Conservation (phyloP, 2,888 invertebrate species). For the Nymphalis urticae region DNA sequence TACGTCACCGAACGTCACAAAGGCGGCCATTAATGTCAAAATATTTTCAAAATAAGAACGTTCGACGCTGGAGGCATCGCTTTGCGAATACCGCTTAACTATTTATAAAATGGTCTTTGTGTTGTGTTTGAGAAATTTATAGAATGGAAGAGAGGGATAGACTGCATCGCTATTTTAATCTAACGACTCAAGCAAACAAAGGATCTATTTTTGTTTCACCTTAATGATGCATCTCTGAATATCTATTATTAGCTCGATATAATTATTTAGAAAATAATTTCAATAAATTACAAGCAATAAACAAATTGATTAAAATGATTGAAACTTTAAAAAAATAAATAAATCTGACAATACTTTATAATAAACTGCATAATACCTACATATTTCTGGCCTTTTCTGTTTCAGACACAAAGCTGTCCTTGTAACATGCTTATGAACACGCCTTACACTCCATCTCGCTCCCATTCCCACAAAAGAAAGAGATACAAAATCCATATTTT, state of each 20-base stretch:
- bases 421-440: not conserved
- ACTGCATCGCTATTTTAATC: not conserved
- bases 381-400: not conserved
- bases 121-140: slow-evolving; percentile 7
- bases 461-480: slow-evolving; percentile 18
- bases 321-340: not conserved
- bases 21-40: slow-evolving; percentile 76
- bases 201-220: too few species aligned
- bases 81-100: slow-evolving; percentile 59
- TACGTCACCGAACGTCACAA: slow-evolving; percentile 64
- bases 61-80: slow-evolving; percentile 61
- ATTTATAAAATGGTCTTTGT: slow-evolving; percentile 28
- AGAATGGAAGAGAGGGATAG: slow-evolving; percentile 9
- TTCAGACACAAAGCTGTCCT: not conserved
- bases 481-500: slow-evolving; percentile 15
- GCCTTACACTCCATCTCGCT: not conserved
- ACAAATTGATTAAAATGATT: too few species aligned
- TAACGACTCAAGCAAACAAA: not conserved
- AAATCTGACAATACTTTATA: not conserved
- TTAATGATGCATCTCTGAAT: too few species aligned
- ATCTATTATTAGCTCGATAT: too few species aligned
- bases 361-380: not conserved
- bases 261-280: too few species aligned
- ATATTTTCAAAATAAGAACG: slow-evolving; percentile 78
- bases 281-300: too few species aligned